Percentiles rank a stretch among this genome's conserved stretches.
Evolutionary conservation across 1,140 invertebrate genomes (phyloP).

Genomic region (Diploscapter pachys): DNA sequence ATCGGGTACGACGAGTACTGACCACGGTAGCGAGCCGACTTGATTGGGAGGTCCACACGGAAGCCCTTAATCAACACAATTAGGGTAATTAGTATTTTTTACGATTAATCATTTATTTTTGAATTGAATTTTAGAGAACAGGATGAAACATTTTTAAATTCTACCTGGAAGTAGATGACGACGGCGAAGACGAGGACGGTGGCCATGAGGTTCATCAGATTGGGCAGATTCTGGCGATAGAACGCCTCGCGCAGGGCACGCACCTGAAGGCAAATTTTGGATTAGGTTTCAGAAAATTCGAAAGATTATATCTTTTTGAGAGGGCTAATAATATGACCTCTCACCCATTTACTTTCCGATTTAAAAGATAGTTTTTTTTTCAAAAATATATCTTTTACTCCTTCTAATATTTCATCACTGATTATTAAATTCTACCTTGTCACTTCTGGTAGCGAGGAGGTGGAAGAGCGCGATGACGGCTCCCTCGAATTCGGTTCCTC

Average conservation of each 20-base stretch:
- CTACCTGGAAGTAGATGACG: slow-evolving; percentile 96
- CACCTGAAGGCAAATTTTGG: slow-evolving; percentile 3
- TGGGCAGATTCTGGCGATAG: slow-evolving; percentile 97
- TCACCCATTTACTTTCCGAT: too few relatives aligned
- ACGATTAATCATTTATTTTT: background rate
- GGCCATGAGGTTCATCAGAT: slow-evolving; percentile 96
- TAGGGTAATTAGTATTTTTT: too few relatives aligned
- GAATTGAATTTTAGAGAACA: background rate
- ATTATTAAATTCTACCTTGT: slow-evolving; percentile 73
- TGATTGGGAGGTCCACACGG: slow-evolving; percentile 97
- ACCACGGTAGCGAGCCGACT: slow-evolving; percentile 94
- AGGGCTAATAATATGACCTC: too few relatives aligned
- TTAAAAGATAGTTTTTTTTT: too few relatives aligned
- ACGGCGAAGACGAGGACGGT: slow-evolving; percentile 97
- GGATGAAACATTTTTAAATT: background rate
- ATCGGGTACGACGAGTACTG: slow-evolving; percentile 99
- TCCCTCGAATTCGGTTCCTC: slow-evolving; percentile 92
- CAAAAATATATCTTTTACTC: too few relatives aligned
- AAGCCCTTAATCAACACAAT: slow-evolving; percentile 75
- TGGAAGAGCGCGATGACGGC: slow-evolving; percentile 96
- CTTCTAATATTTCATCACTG: too few relatives aligned
- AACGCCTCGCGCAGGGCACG: slow-evolving; percentile 94
- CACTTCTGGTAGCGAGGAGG: slow-evolving; percentile 87
- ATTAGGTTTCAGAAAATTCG: background rate
- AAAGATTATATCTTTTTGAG: too few relatives aligned